These are phyloP conservation scores for Ennomos fuscantarius DNA, from an alignment of 2,888 invertebrate species.

Conservation along the genomic window DNA sequence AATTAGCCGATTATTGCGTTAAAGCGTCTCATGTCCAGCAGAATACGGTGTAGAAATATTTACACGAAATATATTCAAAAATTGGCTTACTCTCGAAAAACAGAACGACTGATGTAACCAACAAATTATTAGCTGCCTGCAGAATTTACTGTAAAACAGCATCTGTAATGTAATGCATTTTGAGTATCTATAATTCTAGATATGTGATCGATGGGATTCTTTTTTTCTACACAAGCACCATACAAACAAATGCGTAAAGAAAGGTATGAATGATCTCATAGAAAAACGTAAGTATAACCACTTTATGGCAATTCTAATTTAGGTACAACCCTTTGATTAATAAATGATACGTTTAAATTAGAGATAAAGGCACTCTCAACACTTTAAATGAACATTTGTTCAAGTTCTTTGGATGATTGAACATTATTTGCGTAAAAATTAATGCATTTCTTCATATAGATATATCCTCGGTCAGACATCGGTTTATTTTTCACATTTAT, in stretches of 20 bases:
- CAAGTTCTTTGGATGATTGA: no score
- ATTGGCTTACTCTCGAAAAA: conserved; percentile 44
- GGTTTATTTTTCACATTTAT: no score
- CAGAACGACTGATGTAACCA: conserved; percentile 1
- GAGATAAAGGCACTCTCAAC: no score
- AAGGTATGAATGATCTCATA: conserved; percentile 8
- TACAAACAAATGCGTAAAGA: conserved; percentile 7
- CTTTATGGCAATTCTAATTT: conserved; percentile 12
- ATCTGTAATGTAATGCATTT: conserved; percentile 1
- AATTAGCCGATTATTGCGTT: not conserved
- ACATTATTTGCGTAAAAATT: no score
- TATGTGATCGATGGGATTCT: no score
- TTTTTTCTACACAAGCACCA: conserved; percentile 5
- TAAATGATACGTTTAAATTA: conserved; percentile 7
- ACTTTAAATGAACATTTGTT: no score
- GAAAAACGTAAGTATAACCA: conserved; percentile 6
- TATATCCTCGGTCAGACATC: no score
- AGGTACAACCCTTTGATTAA: conserved; percentile 19
- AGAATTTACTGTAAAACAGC: not conserved
- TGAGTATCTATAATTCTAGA: no score
- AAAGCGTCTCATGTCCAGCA: not conserved
- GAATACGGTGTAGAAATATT: conserved; percentile 44
- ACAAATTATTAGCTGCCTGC: not conserved
- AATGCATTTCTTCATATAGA: no score
- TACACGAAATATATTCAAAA: conserved; percentile 61